Evolutionary conservation across 2,113 vertebrate species (phyloP), one percentile per base, ranked within the genome.

Genomic region (Rafetus swinhoei): DNA sequence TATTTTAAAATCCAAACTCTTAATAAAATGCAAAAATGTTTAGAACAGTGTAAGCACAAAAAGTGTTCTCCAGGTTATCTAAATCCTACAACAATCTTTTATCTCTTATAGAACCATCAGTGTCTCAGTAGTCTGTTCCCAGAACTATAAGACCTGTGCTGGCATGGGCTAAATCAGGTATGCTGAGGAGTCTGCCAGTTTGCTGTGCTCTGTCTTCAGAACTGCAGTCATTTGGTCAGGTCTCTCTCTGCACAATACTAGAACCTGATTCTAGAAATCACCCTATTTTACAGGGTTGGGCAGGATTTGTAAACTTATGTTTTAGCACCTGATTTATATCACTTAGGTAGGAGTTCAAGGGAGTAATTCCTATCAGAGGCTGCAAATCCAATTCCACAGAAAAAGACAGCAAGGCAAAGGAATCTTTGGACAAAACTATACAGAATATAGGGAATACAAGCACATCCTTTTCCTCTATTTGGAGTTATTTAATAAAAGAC

Each of bases 91-190:
- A 88, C 1, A 79, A 95, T 90, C 90, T 54, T 53, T 95, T 85
- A 81, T 81, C 93, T 95, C 93, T 85, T 79, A 3, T 69, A 24
- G 93, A 95, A 93, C 86, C 94, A 89, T 84, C 95, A 85, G 93
- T 93, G 84, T 94, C 88, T 91, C 96, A 89, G 72, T 80, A 95
- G 86, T 90, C 79, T 90, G 86, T 32, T 29, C 62, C 62, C 29
- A 65, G 29, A 65, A 65, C 29, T 65, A 65, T 7, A 16, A 32
- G 62, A 32, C 14, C 62, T 65, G 13, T 16, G 62, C 29, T 32
- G 62, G 29, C 29, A 16, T 65, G 62, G 62, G 29, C 62, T 65
- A 32, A 65, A 12, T 77, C 59, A 59, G 54, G 29, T 55, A 65
- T 56, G 54, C 7, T 0, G 5, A 85, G 57, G 25, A 87, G 35